Evolutionary conservation across 2,113 vertebrate genomes (phyloP), one percentile per base, ranked within the genome.

Genomic region (Xiphophorus couchianus): DNA sequence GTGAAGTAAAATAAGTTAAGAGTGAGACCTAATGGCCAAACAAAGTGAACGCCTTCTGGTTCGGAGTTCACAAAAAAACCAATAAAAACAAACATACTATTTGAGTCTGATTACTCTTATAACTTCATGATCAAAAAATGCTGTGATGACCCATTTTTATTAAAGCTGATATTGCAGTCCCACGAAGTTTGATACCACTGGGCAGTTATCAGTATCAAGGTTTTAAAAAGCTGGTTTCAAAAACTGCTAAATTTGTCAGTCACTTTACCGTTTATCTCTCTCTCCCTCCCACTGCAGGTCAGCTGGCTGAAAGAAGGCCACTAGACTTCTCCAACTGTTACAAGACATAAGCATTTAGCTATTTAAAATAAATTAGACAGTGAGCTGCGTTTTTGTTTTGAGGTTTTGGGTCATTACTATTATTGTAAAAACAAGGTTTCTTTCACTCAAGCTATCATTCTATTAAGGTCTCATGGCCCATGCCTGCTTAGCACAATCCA

Each of bases 51-150:
- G 39, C 28, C 25, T 72, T 15, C 61, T 39, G 35, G 69, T 10
- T 74, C 37, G 60, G 9, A 71, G 33, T 25, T 48, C 28, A 70
- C 51, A 67, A 72, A 28, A 28, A 88, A 80, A 73, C 19, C 22
- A n/a, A 58, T 58, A n/a, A 58, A 54, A 58, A 58, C 51, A 58
- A 58, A 58, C 51, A 22, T n/a, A 51, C 48, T n/a, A 10, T 8
- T 10, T 10, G 22, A 8, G 9, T 25, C 25, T 25, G 51, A 17
- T n/a, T n/a, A 58, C 22, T 58, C 51, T 25, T 58, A 22, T 25
- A n/a, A 25, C 51, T n/a, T 58, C 51, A 58, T 25, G 22, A 58
- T 25, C 51, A n/a, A 58, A 58, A 22, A 58, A 58, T 58, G 25
- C 22, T n/a, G 22, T 0, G 51, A 58, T 54, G 7, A 22, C 7